phyloP scores from a whole-genome alignment of 2,113 vertebrate species.

The Chamaea fasciata region DNA sequence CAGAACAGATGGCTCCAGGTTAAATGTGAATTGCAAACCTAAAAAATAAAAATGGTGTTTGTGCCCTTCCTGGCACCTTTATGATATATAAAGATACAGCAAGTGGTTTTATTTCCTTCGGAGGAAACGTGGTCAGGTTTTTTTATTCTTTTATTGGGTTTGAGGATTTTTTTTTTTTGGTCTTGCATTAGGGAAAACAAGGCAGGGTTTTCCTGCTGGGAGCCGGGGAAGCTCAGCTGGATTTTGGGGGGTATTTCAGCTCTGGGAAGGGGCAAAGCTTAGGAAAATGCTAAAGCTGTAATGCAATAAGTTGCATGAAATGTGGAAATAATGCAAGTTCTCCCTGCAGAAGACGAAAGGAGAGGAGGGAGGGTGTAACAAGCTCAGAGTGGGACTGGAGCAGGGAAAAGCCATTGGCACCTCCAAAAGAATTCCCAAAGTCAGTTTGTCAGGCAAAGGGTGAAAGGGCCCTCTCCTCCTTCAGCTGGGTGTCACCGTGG shows the following conservation, averaged over 20 bases:
- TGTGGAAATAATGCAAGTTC: background rate
- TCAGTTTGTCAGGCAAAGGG: background rate
- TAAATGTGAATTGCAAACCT: slow-evolving; percentile 56
- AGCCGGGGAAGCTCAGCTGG: background rate
- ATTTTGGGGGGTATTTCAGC: background rate
- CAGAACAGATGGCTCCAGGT: slow-evolving; percentile 55
- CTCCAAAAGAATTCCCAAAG: background rate
- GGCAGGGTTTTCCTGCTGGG: background rate
- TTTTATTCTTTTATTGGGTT: background rate
- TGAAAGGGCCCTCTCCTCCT: background rate
- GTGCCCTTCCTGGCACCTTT: slow-evolving; percentile 32
- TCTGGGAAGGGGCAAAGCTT: background rate
- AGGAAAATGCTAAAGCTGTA: background rate
- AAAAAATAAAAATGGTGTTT: slow-evolving; percentile 30
- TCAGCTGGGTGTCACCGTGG: background rate
- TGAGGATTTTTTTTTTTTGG: background rate
- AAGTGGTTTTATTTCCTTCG: background rate
- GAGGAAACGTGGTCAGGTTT: background rate
- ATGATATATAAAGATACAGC: slow-evolving; percentile 35
- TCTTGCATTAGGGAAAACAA: background rate
- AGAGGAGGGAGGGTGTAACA: background rate
- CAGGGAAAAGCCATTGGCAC: background rate
- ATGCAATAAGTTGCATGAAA: background rate
- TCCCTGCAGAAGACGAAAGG: background rate
- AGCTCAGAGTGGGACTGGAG: background rate